Evolutionary conservation across 2,888 invertebrate genomes (phyloP).

Genomic region (Netelia virgata): DNA sequence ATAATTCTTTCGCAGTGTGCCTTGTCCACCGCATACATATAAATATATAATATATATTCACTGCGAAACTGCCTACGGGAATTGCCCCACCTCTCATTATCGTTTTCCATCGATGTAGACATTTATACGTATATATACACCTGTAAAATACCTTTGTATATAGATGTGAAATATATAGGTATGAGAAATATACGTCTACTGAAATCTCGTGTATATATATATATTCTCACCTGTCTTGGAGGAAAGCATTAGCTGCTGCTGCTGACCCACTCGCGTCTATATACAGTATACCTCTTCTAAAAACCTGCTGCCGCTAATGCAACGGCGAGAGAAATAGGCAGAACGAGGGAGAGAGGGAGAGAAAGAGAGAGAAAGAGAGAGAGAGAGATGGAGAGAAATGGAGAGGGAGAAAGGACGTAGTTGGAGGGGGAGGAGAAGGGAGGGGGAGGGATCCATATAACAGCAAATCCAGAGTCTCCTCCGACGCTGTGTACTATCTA

Average conservation of each 20-base stretch:
- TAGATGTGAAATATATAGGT: background rate
- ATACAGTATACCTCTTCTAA: constrained; percentile 54
- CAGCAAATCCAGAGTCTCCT: constrained; percentile 29
- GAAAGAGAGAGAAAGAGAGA: background rate
- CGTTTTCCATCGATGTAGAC: background rate
- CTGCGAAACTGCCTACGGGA: background rate
- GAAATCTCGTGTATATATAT: constrained; percentile 13
- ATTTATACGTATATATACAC: background rate
- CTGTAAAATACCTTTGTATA: background rate
- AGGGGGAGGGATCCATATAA: constrained; percentile 14
- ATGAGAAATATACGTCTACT: background rate
- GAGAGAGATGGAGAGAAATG: too few species aligned
- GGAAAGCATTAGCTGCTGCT: constrained; percentile 57
- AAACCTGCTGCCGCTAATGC: constrained; percentile 55
- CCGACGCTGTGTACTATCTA: constrained; percentile 24
- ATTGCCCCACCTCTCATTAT: constrained; percentile 43
- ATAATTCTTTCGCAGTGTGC: background rate
- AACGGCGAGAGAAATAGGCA: constrained; percentile 4
- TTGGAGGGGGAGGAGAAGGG: too few species aligned
- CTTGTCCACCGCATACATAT: background rate
- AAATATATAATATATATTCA: background rate
- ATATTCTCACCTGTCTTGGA: constrained; percentile 41
- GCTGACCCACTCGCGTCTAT: constrained; percentile 62
- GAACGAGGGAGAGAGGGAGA: too few species aligned
- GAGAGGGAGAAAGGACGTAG: too few species aligned